These are phyloP conservation scores for Miichthys miiuy DNA, from an alignment of 2,797 vertebrate species.

Conservation along the genomic window DNA sequence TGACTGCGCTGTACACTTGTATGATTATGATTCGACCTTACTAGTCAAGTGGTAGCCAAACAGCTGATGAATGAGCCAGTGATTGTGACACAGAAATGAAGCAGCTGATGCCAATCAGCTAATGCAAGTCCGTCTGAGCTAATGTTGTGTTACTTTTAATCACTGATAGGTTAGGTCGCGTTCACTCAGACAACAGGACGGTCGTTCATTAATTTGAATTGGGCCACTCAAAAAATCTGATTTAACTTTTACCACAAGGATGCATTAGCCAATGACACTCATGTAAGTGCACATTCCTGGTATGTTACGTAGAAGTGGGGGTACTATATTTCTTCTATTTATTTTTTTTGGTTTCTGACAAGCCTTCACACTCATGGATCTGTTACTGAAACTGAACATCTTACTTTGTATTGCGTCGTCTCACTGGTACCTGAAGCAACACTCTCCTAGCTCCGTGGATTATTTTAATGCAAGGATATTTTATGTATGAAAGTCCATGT, in stretches of 20 bases:
- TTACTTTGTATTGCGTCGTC: background rate
- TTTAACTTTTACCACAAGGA: background rate
- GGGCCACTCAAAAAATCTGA: background rate
- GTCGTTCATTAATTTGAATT: background rate
- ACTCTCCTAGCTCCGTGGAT: background rate
- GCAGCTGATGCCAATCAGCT: constrained; percentile 21
- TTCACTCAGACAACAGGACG: background rate
- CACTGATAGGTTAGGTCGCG: background rate
- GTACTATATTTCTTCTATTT: background rate
- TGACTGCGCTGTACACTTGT: background rate
- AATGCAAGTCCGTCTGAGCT: background rate
- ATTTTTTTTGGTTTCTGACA: too few relatives aligned
- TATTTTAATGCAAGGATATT: background rate
- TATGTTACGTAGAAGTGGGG: background rate
- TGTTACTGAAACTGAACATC: background rate
- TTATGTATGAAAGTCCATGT: background rate
- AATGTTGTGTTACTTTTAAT: background rate
- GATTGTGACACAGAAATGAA: constrained; percentile 20
- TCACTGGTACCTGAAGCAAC: background rate
- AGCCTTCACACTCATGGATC: background rate
- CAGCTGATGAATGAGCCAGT: constrained; percentile 9
- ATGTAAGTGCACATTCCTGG: background rate
- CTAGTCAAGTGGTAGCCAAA: background rate
- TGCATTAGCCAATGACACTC: background rate
- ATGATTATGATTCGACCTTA: background rate